Evolutionary conservation across 2,797 vertebrate species (phyloP).

Genomic region (Sus cebifrons): DNA sequence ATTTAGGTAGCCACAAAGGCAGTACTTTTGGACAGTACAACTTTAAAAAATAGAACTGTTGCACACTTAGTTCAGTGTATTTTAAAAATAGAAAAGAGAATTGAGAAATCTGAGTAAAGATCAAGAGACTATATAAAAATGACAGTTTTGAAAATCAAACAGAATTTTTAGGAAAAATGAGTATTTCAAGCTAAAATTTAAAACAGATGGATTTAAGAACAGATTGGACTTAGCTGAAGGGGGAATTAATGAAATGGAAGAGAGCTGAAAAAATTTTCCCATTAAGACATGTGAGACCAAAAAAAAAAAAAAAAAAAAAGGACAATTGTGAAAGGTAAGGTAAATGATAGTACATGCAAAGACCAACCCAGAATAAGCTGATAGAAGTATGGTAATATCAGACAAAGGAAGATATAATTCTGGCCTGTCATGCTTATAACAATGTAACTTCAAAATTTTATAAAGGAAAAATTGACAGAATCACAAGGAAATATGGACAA

Average conservation of each 20-base stretch:
- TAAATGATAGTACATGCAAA: neutral
- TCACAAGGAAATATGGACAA: neutral
- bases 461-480: neutral
- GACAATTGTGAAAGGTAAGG: neutral
- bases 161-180: neutral
- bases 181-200: neutral
- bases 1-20: neutral
- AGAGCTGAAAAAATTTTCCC: neutral
- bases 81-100: conserved; percentile 26
- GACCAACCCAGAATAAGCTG: neutral
- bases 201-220: neutral
- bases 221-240: neutral
- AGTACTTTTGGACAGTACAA: neutral
- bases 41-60: conserved; percentile 39
- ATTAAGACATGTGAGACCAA: neutral
- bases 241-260: neutral
- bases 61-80: neutral
- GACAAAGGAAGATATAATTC: neutral
- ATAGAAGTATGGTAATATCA: neutral
- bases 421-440: neutral
- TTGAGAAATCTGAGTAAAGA: neutral
- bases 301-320: conserved; percentile 2
- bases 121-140: neutral
- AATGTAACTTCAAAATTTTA: neutral
- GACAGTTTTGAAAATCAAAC: neutral